These are phyloP conservation scores for Oophaga pumilio DNA, from an alignment of 2,113 vertebrate genomes.

Conservation along the genomic window DNA sequence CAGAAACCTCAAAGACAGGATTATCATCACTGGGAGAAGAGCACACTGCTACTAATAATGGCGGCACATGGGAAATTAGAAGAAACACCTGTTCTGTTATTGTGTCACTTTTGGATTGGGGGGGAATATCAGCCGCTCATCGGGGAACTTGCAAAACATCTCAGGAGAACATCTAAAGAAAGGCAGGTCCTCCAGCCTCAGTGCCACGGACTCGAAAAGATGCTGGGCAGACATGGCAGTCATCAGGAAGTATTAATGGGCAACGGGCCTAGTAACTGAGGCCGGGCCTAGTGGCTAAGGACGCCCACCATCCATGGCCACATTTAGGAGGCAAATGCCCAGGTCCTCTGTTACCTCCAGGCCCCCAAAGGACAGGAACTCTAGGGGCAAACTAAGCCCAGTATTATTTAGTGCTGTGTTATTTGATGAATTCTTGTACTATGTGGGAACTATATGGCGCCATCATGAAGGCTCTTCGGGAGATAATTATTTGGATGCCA, in stretches of 20 bases:
- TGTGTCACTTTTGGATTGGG: not conserved
- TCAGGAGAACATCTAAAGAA: not conserved
- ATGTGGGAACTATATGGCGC: not conserved
- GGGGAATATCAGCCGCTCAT: not conserved
- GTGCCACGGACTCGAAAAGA: not conserved
- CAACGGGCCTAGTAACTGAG: not conserved
- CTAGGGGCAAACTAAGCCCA: too few relatives aligned
- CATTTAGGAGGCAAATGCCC: too few relatives aligned
- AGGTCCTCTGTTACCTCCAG: too few relatives aligned
- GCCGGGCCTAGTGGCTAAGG: not conserved
- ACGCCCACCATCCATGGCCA: too few relatives aligned
- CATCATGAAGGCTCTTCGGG: too few relatives aligned
- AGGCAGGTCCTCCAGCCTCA: not conserved
- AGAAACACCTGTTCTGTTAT: not conserved
- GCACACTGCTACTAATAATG: not conserved
- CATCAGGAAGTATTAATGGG: not conserved
- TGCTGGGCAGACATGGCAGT: not conserved
- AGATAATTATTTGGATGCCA: too few relatives aligned
- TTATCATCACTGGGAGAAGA: not conserved
- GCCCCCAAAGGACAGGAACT: too few relatives aligned
- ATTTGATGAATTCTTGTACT: not conserved
- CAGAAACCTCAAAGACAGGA: not conserved
- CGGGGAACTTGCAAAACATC: not conserved
- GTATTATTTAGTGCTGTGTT: not conserved
- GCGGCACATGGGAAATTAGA: not conserved